Base-by-base conservation (phyloP, 2,797 vertebrate species). In the Betta splendens region DNA sequence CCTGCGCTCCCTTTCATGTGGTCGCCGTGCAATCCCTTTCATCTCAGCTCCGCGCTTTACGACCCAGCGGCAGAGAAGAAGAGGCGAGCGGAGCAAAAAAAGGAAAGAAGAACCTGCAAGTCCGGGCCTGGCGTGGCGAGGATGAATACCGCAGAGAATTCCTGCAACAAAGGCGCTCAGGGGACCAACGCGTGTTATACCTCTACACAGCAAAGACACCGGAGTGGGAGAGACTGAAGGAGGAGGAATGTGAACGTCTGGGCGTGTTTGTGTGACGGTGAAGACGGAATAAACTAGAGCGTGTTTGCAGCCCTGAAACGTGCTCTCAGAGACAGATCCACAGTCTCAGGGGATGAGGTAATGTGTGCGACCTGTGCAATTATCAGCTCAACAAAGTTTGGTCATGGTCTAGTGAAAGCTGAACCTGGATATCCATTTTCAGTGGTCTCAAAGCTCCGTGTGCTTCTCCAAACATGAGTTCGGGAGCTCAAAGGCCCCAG, bases 1-100 rank as follows among this genome's bases (percentile, higher is more conserved):
- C 81, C 78, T 66, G 78, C 56, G 58, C 75, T 70, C 78, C 83
- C 88, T 91, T 92, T 92, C 87, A 92, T 92, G 89, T 90, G 90
- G 89, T 89, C 71, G 69, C 43, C 0, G 64, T 53, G 78, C 85
- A 74, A 89, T 85, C 79, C 84, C 84, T 91, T 91, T 91, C 82
- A 91, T 92, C 88, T 79, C 80, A 64, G 87, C 81, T 78, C 81
- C 75, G 70, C 57, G 57, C 80, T 87, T 89, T 87, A 89, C 78
- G 70, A 84, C 83, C 77, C 68, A 55, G 79, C 69, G 59, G 79
- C 61, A 73, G 65, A 79, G 73, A 62, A 80, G 76, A 70, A 66
- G 79, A 83, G 71, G 70, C 33, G 32, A 70, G 53, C 54, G 43
- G 54, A 31, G 32, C 18, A 38, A 10, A 8, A n/a, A 12, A 25